Base-by-base conservation (phyloP, 2,888 invertebrate species). In the Ectemnius cavifrons region DNA sequence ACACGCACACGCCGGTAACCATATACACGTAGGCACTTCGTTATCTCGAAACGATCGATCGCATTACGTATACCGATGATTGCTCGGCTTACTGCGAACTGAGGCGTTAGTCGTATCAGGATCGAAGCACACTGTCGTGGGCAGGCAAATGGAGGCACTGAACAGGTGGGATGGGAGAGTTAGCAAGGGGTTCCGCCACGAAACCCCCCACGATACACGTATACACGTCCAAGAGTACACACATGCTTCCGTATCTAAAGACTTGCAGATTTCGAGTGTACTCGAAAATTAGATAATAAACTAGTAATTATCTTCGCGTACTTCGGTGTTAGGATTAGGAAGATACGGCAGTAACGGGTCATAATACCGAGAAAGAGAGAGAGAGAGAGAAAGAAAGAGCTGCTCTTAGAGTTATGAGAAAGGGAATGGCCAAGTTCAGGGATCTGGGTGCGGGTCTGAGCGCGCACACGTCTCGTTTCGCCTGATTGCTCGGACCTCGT, bases 241-340 rank as follows among this genome's bases (percentile, higher is more conserved):
- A 37, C 37, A 88, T 86, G 88, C 88, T 88, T 88, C 87, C 87
- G 86, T 86, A 87, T 87, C 81, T 85, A 85, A 87, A 87, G 87
- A 87, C 85, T 87, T 85, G 86, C 87, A 80, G 77, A 65, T 63
- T 80, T 84, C 81, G 84, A 82, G 82, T 4, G 37, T 82, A 83
- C 82, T 83, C 84, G 80, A 37, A 1, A 82, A 82, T 80, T 85
- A 85, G 37, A 11, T 81, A 78, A 79, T 85, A 86, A 82, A 37
- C 66, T 67, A 79, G 75, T 85, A 82, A 84, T 84, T 77, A 16
- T 16, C 77, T 79, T 77, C 84, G 74, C 80, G 71, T 80, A 82
- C 76, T 75, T 86, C 80, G 78, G 63, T 86, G 86, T 85, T 86
- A 86, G 85, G 69, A 71, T 75, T 73, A 78, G 71, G 69, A 60